Base-by-base conservation (phyloP, 1,140 invertebrate genomes). In the Bombus vancouverensis region DNA sequence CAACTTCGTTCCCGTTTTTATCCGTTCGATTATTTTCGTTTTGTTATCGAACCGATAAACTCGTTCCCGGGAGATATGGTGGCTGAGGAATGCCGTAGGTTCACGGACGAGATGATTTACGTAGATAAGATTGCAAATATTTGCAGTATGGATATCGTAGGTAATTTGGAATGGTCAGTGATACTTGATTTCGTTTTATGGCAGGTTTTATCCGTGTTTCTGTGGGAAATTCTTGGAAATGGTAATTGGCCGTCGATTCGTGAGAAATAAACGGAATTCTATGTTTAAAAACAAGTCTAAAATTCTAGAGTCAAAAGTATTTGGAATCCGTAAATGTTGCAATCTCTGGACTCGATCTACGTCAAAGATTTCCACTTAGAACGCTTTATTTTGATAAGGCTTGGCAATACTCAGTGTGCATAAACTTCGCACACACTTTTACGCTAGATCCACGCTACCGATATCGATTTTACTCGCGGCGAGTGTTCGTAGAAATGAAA, bases 401-500 rank as follows among this genome's bases (percentile, higher is more conserved):
- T 15, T 5, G 34, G 18, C 37, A 70, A 70, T n/a, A 42, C n/a
- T 9, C 44, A 13, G 32, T 13, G n/a, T 28, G n/a, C 42, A 75
- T 75, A 57, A 75, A 75, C 73, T 37, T 47, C 4, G 15, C 32
- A 22, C 32, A 74, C 32, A 57, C 44, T 34, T 75, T 75, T 57
- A 53, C 73, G 47, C 47, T 76, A 57, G 37, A 53, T 44, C 34
- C 62, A 39, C n/a, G 53, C 39, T 13, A 65, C 9, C 65, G 82
- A 28, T 83, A 44, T 77, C 34, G 74, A 15, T 78, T 37, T 12
- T 44, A 59, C 25, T 32, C n/a, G 44, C 22, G 8, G 39, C 39
- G 28, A 53, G 65, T 18, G 32, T 22, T 70, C 62, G 65, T 59
- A 70, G 74, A 70, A 68, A 75, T 77, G 44, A 83, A 83, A 70